Evolutionary conservation across 2,888 invertebrate genomes (phyloP).

Genomic region (Netelia fuscicornis): DNA sequence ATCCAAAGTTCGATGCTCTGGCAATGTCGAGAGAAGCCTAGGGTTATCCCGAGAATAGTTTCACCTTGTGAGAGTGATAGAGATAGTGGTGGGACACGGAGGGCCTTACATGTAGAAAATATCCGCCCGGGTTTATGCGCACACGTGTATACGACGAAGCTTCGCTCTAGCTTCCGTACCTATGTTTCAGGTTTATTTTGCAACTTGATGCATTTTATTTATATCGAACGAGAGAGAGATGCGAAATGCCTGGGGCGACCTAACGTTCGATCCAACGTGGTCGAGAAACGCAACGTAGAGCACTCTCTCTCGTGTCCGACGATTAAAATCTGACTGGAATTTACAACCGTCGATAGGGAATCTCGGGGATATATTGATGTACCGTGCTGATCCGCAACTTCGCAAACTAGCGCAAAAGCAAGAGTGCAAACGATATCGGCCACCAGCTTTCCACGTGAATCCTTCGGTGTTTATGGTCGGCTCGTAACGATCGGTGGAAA

Average conservation of each 20-base stretch:
- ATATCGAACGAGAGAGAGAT: no score
- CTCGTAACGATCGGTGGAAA: conserved; percentile 20
- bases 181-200: conserved; percentile 3
- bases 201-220: no score
- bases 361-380: conserved; percentile 73
- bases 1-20: conserved; percentile 42
- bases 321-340: conserved; percentile 74
- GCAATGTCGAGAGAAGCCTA: conserved; percentile 13
- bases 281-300: conserved; percentile 50
- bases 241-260: not conserved
- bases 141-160: not conserved
- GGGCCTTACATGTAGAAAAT: conserved; percentile 32
- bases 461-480: conserved; percentile 46
- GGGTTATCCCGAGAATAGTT: conserved; percentile 36
- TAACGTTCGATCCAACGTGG: conserved; percentile 27
- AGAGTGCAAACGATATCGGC: conserved; percentile 10
- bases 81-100: not conserved
- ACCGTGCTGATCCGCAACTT: conserved; percentile 55
- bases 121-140: conserved; percentile 28
- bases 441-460: conserved; percentile 27
- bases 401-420: conserved; percentile 35
- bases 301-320: conserved; percentile 67
- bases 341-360: conserved; percentile 73
- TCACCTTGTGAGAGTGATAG: conserved; percentile 26
- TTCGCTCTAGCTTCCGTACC: conserved; percentile 23